These are phyloP conservation scores for Ceratosolen fusciceps DNA, from an alignment of 1,140 invertebrate species.

Conservation along the genomic window DNA sequence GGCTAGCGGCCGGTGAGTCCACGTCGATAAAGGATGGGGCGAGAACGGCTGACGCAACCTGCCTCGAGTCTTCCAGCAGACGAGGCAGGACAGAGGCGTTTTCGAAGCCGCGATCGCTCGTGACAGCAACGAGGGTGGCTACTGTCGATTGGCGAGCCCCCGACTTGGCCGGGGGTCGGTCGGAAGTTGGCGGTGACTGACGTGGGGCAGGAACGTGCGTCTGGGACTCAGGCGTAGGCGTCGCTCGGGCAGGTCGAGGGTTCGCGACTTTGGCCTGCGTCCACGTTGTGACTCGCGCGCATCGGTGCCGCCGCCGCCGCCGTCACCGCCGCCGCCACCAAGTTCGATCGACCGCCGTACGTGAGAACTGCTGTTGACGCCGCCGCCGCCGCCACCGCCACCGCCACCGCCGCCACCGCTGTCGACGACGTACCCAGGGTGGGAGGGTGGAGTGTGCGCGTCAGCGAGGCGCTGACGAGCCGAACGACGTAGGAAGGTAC, in stretches of 20 bases:
- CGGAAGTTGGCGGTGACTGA: neutral
- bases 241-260: neutral
- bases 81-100: slow-evolving; percentile 5
- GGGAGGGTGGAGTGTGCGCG: slow-evolving; percentile 11
- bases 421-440: too few relatives aligned
- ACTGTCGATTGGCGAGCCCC: neutral
- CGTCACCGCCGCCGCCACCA: neutral
- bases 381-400: neutral
- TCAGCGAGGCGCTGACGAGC: slow-evolving; percentile 11
- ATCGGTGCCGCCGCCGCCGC: neutral
- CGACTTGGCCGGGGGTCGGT: neutral
- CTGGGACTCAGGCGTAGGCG: too few relatives aligned
- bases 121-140: neutral
- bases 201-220: neutral
- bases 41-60: neutral
- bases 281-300: slow-evolving; percentile 8
- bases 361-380: neutral
- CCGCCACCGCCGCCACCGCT: neutral
- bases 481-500: neutral
- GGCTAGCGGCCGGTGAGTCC: neutral
- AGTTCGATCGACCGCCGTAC: slow-evolving; percentile 15
- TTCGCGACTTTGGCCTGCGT: slow-evolving; percentile 12
- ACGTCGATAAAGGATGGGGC: neutral
- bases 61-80: neutral
- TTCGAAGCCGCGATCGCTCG: neutral